A percentile compares a stretch with the other conserved stretches of the same genome.
These are phyloP conservation scores for Scaptomyza caliginosa DNA, from an alignment of 2,888 invertebrate genomes.

Conservation along the genomic window DNA sequence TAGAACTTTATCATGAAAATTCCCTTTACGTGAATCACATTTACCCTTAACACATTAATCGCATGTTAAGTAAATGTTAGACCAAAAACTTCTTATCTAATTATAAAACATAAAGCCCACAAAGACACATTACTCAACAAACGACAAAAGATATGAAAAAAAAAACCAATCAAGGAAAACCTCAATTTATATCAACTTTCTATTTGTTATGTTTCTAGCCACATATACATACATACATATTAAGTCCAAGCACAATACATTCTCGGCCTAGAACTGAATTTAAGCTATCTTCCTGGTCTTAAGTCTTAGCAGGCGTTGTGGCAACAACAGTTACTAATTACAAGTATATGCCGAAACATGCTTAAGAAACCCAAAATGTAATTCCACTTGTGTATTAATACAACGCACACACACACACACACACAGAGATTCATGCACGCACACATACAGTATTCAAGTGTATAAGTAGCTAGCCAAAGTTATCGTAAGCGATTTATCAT, in stretches of 20 bases:
- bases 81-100: constrained; percentile 36
- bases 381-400: constrained; percentile 77
- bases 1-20: constrained; percentile 22
- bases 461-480: constrained; percentile 40
- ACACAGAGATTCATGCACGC: constrained; percentile 15
- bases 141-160: constrained; percentile 38
- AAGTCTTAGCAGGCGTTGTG: constrained; percentile 23
- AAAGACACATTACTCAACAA: constrained; percentile 47
- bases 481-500: constrained; percentile 71
- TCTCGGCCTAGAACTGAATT: constrained; percentile 8
- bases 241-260: background rate
- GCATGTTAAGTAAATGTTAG: constrained; percentile 27
- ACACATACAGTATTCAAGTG: constrained; percentile 3
- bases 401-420: constrained; percentile 17
- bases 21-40: constrained; percentile 30
- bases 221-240: constrained; percentile 5
- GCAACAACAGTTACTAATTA: constrained; percentile 43
- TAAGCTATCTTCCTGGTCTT: background rate
- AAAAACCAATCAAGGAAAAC: constrained; percentile 32
- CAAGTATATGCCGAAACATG: constrained; percentile 52
- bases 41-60: constrained; percentile 35
- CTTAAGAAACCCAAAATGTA: constrained; percentile 62
- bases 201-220: background rate
- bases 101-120: constrained; percentile 8
- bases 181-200: constrained; percentile 8